Base-by-base conservation (phyloP, 2,797 vertebrate genomes). In the Anguilla marmorata region DNA sequence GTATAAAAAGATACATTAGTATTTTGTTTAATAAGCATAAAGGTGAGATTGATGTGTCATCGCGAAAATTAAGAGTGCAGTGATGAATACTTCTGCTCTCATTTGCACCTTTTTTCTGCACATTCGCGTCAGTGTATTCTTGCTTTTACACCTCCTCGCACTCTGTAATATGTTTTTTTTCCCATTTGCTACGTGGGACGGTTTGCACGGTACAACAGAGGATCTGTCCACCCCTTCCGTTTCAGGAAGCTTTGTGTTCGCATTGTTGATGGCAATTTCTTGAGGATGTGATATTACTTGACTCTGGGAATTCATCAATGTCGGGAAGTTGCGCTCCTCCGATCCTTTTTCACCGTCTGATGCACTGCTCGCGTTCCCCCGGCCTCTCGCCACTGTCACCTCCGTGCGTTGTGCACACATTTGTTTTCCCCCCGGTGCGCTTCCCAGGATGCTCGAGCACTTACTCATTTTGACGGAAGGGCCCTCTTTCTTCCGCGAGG, bases 1-100 rank as follows among this genome's bases (percentile, higher is more conserved):
- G 24, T 24, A 4, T 60, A 60, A 5, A 4, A 21, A 16, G 63
- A 66, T 66, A n/a, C 63, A 66, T 27, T 66, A 5, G n/a, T 66
- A 66, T 66, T 66, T 66, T 66, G 63, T 6, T 66, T n/a, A 66
- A 66, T 1, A 66, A 6, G 5, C 63, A 6, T 24, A 9, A 1
- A 88, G 92, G 89, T 90, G 89, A 89, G n/a, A 93, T 88, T 90
- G 87, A 93, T 93, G 90, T 89, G 90, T 92, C 90, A 91, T 88
- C 85, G 89, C 74, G 90, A 63, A 85, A 74, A 91, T 87, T 89
- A 92, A 90, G 66, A 86, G 86, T 83, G 21, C 30, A 63, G 84
- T 85, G 48, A 52, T 89, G 89, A 86, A 89, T 85, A 87, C 54
- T 86, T 89, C 89, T 89, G 50, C 45, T 63, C 76, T 85, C 21